Evolutionary conservation across 2,113 vertebrate genomes (phyloP).

Genomic region (Pseudorasbora parva): DNA sequence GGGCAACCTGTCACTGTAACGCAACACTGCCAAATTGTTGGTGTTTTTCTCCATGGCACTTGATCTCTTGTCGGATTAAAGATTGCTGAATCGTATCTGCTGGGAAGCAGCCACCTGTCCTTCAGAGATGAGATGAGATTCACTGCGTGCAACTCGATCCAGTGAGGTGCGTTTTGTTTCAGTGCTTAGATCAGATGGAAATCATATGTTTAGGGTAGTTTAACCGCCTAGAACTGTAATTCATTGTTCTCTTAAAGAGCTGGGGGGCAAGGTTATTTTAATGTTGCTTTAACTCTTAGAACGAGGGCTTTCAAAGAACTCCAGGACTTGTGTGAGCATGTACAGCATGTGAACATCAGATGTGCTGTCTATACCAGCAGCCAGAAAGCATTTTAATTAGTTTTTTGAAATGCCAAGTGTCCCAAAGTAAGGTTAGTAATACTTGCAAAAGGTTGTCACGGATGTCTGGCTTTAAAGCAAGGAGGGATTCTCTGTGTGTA

Average conservation of each 20-base stretch:
- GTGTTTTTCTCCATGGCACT: constrained; percentile 11
- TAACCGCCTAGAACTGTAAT: neutral
- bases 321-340: constrained; percentile 14
- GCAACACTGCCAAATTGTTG: constrained; percentile 4
- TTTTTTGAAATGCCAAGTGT: neutral
- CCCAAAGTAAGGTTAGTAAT: neutral
- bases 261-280: constrained; percentile 3
- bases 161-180: neutral
- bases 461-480: neutral
- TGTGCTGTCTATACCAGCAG: neutral
- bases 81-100: constrained; percentile 22
- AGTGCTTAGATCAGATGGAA: constrained; percentile 56
- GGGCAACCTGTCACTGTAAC: constrained; percentile 37
- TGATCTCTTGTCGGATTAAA: constrained; percentile 48
- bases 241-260: constrained; percentile 7
- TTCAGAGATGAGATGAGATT: constrained; percentile 47
- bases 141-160: constrained; percentile 40
- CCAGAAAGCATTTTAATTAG: neutral
- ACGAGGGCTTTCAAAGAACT: neutral
- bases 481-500: neutral
- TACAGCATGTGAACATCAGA: neutral
- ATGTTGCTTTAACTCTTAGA: neutral
- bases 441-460: neutral
- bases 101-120: constrained; percentile 33
- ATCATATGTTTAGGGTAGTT: neutral